phyloP scores from a whole-genome alignment of 2,888 invertebrate species.

The Myopa tessellatipennis region DNA sequence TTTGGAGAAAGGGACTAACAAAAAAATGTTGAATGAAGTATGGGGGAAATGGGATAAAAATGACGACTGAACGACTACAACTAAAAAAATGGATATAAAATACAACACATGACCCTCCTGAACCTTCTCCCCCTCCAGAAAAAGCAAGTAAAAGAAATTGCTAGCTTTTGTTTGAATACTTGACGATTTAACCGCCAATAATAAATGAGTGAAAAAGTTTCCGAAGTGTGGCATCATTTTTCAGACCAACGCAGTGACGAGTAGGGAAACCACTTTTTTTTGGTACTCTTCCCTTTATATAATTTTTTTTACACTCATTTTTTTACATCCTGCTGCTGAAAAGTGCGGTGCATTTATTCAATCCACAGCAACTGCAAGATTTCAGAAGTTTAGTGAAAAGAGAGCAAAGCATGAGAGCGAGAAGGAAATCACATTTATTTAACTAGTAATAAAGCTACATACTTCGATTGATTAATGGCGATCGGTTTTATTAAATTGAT shows the following conservation, averaged over 20 bases:
- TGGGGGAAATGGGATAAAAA: too few species aligned
- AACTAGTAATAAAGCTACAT: background rate
- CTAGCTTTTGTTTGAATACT: background rate
- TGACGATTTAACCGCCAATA: slow-evolving; percentile 1
- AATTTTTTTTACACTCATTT: background rate
- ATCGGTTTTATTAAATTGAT: background rate
- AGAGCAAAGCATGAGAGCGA: background rate
- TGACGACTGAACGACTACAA: too few species aligned
- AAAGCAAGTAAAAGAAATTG: too few species aligned
- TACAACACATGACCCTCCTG: too few species aligned
- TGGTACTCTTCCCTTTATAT: too few species aligned
- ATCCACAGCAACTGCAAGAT: background rate
- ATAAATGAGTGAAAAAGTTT: slow-evolving; percentile 35
- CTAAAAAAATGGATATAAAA: too few species aligned
- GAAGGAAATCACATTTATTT: background rate
- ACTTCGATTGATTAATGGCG: background rate
- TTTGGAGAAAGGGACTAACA: too few species aligned
- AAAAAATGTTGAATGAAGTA: too few species aligned
- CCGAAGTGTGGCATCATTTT: slow-evolving; percentile 23
- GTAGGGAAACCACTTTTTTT: background rate
- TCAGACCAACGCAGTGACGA: background rate
- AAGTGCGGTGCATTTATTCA: background rate
- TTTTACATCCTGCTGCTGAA: background rate
- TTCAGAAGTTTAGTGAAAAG: background rate
- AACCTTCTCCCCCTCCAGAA: too few species aligned